Evolutionary conservation across 2,888 invertebrate species (phyloP).

Genomic region (Eilema griseolum): DNA sequence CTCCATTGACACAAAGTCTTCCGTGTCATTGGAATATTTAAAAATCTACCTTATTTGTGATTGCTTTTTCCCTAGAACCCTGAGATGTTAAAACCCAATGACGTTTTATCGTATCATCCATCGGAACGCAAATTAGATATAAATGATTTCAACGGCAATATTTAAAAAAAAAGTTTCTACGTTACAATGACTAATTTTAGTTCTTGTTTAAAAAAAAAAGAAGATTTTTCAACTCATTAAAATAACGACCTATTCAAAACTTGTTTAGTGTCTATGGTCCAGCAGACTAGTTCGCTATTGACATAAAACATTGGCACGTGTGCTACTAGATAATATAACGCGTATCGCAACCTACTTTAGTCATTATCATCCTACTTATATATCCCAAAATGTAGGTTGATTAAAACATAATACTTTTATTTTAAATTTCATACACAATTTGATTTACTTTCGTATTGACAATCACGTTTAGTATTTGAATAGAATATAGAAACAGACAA

Average conservation of each 20-base stretch:
- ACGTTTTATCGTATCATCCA: no score
- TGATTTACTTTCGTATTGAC: constrained; percentile 8
- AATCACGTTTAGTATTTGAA: constrained; percentile 6
- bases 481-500: constrained; percentile 2
- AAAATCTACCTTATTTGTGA: no score
- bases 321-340: constrained; percentile 34
- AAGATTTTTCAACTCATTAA: constrained; percentile 51
- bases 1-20: no score
- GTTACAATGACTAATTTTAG: constrained; percentile 9
- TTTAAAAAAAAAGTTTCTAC: constrained; percentile 17
- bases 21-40: no score
- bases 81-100: no score
- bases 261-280: constrained; percentile 41
- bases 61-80: no score
- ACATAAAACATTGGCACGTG: constrained; percentile 47
- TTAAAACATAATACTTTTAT: constrained; percentile 25
- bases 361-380: constrained; percentile 38
- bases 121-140: constrained; percentile 20
- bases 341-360: constrained; percentile 40
- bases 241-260: constrained; percentile 61
- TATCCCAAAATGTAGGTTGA: constrained; percentile 13
- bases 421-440: constrained; percentile 22
- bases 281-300: constrained; percentile 8
- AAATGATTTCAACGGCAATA: not conserved
- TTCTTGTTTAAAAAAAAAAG: constrained; percentile 18